These are phyloP conservation scores for Hemicentrotus pulcherrimus DNA, from an alignment of 35 echinoderm and acorn worm genomes.

Conservation along the genomic window DNA sequence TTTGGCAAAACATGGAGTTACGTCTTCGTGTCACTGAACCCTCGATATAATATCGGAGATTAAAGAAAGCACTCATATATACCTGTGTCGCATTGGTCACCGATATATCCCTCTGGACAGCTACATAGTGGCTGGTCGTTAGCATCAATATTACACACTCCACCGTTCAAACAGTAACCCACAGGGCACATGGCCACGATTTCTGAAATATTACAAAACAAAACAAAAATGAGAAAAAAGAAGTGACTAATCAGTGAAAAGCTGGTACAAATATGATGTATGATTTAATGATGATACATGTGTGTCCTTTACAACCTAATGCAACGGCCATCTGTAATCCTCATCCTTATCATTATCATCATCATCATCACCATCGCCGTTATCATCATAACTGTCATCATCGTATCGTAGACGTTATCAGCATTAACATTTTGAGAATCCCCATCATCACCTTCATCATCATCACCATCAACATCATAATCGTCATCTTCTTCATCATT, in stretches of 20 bases:
- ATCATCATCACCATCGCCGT: background rate
- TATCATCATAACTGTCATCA: too few species aligned
- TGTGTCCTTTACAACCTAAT: background rate
- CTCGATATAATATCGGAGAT: background rate
- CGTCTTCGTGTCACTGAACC: background rate
- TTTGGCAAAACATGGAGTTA: too few species aligned
- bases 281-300: background rate
- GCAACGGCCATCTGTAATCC: background rate
- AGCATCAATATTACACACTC: background rate
- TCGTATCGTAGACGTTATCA: too few species aligned
- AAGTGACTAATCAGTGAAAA: background rate
- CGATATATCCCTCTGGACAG: slow-evolving; percentile 8
- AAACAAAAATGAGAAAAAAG: background rate
- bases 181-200: background rate
- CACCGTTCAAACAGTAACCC: slow-evolving; percentile 6
- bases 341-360: background rate
- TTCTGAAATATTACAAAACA: background rate
- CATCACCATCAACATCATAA: background rate
- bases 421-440: too few species aligned
- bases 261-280: background rate
- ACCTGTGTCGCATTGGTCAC: background rate
- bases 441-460: background rate
- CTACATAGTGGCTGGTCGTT: background rate
- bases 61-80: background rate
- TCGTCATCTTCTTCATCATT: background rate